phyloP scores from a whole-genome alignment of 1,140 invertebrate species.

The Centruroides sculpturatus region DNA sequence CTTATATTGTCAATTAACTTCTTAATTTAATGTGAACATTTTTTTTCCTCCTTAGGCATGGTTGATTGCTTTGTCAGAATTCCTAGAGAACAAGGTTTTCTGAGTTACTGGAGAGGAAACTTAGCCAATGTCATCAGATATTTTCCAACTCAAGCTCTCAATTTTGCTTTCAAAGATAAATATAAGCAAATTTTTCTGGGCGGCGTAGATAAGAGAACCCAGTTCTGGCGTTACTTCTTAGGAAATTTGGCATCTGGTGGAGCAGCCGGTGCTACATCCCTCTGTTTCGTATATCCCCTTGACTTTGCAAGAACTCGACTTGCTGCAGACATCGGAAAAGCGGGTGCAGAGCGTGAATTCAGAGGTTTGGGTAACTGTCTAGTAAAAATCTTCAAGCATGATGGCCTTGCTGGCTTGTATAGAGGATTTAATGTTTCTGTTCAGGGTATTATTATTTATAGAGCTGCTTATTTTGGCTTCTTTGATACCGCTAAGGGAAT shows the following conservation, averaged over 20 bases:
- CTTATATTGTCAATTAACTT: too few relatives aligned
- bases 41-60: conserved; percentile 47
- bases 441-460: conserved; percentile 48
- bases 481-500: conserved; percentile 84
- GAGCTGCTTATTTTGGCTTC: conserved; percentile 87
- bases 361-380: conserved; percentile 73
- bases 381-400: conserved; percentile 69
- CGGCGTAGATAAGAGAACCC: conserved; percentile 68
- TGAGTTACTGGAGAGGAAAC: conserved; percentile 89
- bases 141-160: conserved; percentile 88
- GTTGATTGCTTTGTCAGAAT: conserved; percentile 74
- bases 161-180: conserved; percentile 86
- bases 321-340: conserved; percentile 71
- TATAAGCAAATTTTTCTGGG: conserved; percentile 49
- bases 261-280: conserved; percentile 80
- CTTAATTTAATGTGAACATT: background rate
- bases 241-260: conserved; percentile 86
- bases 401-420: conserved; percentile 75
- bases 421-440: conserved; percentile 86
- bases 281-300: conserved; percentile 88
- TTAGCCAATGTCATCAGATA: conserved; percentile 83
- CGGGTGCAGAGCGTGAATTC: conserved; percentile 62
- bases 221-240: conserved; percentile 73
- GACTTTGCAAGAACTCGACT: conserved; percentile 89
- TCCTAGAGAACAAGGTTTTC: conserved; percentile 67